Conservation (phyloP, 2,888 invertebrate species). For the Dicyrtoma fusca region DNA sequence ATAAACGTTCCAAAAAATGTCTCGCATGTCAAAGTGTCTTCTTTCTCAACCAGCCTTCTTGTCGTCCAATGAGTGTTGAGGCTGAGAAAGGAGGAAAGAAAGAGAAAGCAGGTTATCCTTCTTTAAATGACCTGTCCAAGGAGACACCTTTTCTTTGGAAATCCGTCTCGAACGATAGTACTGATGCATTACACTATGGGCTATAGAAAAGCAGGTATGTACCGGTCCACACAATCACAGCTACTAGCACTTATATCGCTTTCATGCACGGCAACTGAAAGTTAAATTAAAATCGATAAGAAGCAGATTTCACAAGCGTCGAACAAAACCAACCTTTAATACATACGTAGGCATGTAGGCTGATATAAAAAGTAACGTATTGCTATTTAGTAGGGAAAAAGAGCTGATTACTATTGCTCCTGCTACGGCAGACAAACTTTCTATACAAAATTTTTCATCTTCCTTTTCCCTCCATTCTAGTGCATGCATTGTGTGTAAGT, state of each 20-base stretch:
- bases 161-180: conserved; percentile 45
- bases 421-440: too few relatives aligned
- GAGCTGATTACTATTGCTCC: too few relatives aligned
- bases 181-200: too few relatives aligned
- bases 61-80: background rate
- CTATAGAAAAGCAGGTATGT: conserved; percentile 45
- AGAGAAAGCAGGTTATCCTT: conserved; percentile 6
- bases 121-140: conserved; percentile 52
- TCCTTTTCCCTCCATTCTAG: too few relatives aligned
- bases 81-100: background rate
- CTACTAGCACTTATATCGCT: conserved; percentile 30
- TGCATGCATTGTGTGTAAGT: too few relatives aligned
- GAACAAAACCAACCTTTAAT: background rate
- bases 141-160: conserved; percentile 52
- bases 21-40: background rate
- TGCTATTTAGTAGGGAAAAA: too few relatives aligned
- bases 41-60: background rate
- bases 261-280: conserved; percentile 38
- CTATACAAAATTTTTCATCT: too few relatives aligned
- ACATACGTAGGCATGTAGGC: too few relatives aligned
- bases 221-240: conserved; percentile 12
- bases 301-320: conserved; percentile 45
- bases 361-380: too few relatives aligned
- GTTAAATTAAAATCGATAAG: conserved; percentile 53
- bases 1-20: too few relatives aligned